Evolutionary conservation across 2,888 invertebrate genomes (phyloP).

Genomic region (Erannis defoliaria): DNA sequence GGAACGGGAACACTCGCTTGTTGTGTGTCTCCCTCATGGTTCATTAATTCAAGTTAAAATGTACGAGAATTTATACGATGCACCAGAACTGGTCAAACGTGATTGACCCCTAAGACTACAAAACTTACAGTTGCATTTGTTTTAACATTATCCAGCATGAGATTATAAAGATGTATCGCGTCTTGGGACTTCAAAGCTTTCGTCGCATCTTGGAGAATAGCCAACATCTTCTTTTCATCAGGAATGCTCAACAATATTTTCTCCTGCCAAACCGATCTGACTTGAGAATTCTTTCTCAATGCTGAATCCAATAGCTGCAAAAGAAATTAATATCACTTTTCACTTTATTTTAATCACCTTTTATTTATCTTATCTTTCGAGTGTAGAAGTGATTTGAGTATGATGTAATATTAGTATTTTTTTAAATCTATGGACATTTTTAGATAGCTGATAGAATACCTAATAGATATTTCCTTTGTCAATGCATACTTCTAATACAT

Average conservation of each 20-base stretch:
- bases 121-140: constrained; percentile 68
- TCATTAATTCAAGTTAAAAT: no score
- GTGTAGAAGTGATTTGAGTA: background rate
- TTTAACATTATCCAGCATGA: constrained; percentile 67
- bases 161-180: constrained; percentile 68
- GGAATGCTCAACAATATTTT: constrained; percentile 63
- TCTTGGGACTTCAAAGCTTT: constrained; percentile 67
- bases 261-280: constrained; percentile 70
- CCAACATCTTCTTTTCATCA: constrained; percentile 71
- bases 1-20: no score
- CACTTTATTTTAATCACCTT: background rate
- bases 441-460: no score
- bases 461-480: no score
- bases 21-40: no score
- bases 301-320: constrained; percentile 72
- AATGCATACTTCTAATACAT: no score
- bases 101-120: constrained; percentile 49
- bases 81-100: no score
- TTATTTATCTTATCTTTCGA: background rate
- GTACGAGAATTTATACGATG: no score
- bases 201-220: constrained; percentile 66
- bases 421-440: no score
- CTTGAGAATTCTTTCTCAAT: constrained; percentile 60
- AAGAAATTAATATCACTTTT: background rate
- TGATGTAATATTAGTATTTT: no score